These are phyloP conservation scores for Gymnogyps californianus DNA, from an alignment of 2,113 vertebrate species.

Conservation along the genomic window DNA sequence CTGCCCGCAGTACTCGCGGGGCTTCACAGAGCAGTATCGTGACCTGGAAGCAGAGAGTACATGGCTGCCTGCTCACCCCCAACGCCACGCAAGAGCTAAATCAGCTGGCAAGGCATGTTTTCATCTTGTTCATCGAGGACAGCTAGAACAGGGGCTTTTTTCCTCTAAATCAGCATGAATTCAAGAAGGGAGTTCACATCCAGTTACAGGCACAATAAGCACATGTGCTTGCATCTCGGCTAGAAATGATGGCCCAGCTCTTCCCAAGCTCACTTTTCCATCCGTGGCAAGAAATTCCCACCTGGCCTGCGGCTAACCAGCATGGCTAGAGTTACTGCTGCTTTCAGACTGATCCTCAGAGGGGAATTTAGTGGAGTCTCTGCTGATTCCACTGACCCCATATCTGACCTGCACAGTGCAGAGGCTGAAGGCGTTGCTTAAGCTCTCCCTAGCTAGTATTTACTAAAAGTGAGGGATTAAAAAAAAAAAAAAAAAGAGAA, in stretches of 20 bases:
- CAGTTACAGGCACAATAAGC: not conserved
- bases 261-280: not conserved
- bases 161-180: not conserved
- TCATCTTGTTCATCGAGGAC: accelerated
- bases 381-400: not conserved
- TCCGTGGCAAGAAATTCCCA: not conserved
- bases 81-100: not conserved
- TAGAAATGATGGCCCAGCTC: accelerated
- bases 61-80: not conserved
- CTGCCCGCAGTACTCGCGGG: accelerated
- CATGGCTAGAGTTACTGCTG: not conserved
- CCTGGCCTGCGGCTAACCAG: not conserved
- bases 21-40: not conserved
- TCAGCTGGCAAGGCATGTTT: not conserved
- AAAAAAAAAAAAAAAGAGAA: not conserved
- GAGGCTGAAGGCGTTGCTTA: not conserved
- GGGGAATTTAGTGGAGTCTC: not conserved
- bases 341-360: not conserved
- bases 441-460: not conserved
- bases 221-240: not conserved
- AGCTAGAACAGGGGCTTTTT: not conserved
- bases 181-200: not conserved
- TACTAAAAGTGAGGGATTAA: not conserved
- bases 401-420: not conserved
- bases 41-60: not conserved